These are phyloP conservation scores for Bradypodion pumilum DNA, from an alignment of 2,797 vertebrate species.

Conservation along the genomic window DNA sequence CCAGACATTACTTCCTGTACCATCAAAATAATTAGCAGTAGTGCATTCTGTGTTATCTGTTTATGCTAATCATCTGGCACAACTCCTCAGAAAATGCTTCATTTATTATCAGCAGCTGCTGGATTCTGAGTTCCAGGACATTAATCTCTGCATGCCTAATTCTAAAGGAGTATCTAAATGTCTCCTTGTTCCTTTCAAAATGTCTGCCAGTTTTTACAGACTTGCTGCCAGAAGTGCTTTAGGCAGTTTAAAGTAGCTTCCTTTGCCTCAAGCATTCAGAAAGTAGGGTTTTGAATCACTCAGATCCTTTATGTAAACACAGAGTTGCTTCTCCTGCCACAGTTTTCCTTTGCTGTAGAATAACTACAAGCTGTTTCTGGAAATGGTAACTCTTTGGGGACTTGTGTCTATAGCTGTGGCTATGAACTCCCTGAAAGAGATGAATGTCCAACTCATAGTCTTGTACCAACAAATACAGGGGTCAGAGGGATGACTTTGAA, in stretches of 20 bases:
- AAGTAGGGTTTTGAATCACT: constrained; percentile 34
- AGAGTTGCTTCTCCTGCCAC: neutral
- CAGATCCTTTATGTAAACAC: constrained; percentile 34
- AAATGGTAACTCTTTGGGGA: neutral
- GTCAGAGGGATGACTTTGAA: neutral
- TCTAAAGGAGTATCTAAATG: constrained; percentile 35
- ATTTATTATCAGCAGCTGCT: constrained; percentile 43
- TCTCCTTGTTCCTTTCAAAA: constrained; percentile 19
- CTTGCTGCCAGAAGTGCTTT: constrained; percentile 3
- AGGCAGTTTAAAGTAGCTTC: constrained; percentile 29
- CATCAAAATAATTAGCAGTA: neutral
- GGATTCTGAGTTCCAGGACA: constrained; percentile 16
- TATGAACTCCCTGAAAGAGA: neutral
- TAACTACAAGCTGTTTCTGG: neutral
- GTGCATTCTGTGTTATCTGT: constrained; percentile 8
- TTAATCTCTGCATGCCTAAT: constrained; percentile 25
- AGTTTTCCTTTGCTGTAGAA: neutral
- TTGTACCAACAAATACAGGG: neutral
- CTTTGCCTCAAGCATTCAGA: constrained; percentile 9
- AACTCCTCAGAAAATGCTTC: constrained; percentile 4
- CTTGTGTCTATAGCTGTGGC: neutral
- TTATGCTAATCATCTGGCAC: constrained; percentile 28
- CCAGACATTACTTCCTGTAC: constrained; percentile 19
- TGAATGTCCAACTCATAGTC: neutral
- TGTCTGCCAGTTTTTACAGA: neutral